Conservation (phyloP, 2,888 invertebrate genomes). For the Polydrusus pterygomalis region DNA sequence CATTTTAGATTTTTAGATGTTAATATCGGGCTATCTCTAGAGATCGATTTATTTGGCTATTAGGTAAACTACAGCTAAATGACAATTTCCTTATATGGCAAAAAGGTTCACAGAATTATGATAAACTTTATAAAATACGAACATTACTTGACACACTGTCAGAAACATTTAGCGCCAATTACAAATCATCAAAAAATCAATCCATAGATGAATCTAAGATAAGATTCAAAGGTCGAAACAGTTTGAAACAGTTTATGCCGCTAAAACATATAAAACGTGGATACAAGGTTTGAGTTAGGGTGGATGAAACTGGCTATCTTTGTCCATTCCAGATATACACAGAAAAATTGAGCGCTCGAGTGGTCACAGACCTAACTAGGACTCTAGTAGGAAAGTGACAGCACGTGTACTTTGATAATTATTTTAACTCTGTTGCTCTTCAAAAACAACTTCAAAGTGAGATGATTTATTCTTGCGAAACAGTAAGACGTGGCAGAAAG, state of each 20-base stretch:
- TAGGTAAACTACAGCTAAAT: conserved; percentile 11
- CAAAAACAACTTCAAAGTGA: conserved; percentile 17
- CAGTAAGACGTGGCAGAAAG: conserved; percentile 6
- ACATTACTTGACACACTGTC: conserved; percentile 27
- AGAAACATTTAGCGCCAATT: conserved; percentile 49
- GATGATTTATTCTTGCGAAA: conserved; percentile 6
- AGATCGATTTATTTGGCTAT: conserved; percentile 9
- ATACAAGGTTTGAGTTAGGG: conserved; percentile 60
- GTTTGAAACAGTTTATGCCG: conserved; percentile 63
- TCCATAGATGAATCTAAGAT: conserved; percentile 59
- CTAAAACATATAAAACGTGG: conserved; percentile 65
- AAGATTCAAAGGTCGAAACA: conserved; percentile 55
- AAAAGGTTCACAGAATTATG: too few species aligned
- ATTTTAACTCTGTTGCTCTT: conserved; percentile 24
- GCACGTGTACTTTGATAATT: too few species aligned
- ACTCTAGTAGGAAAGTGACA: conserved; percentile 21
- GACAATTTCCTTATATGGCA: too few species aligned
- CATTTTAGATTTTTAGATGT: conserved; percentile 5
- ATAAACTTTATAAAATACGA: too few species aligned
- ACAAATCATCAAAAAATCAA: conserved; percentile 51
- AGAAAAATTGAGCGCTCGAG: conserved; percentile 28
- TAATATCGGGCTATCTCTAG: conserved; percentile 13
- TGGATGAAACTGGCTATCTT: conserved; percentile 42
- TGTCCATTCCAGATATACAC: conserved; percentile 11
- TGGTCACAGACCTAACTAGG: conserved; percentile 24